Percentiles rank a stretch among this genome's conserved stretches.
These are phyloP conservation scores for Parnassius smintheus DNA, from an alignment of 2,888 invertebrate genomes.

Conservation along the genomic window DNA sequence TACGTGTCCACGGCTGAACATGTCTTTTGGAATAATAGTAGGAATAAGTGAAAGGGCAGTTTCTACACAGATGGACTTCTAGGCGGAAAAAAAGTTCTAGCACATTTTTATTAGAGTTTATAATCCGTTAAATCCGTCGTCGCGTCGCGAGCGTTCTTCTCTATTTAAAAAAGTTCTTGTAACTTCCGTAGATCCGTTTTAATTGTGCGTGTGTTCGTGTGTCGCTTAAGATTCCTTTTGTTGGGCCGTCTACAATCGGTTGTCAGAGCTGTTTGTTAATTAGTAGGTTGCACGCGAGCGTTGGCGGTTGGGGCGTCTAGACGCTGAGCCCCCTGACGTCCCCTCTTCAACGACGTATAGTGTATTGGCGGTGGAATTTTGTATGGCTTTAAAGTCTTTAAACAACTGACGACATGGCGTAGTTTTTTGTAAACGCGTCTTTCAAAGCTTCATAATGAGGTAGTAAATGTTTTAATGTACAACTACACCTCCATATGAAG, in stretches of 20 bases:
- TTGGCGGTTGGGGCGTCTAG: slow-evolving; percentile 21
- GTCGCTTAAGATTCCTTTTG: slow-evolving; percentile 19
- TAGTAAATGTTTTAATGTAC: not conserved
- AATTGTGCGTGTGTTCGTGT: slow-evolving; percentile 22
- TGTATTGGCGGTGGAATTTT: slow-evolving; percentile 23
- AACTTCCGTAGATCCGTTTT: not conserved
- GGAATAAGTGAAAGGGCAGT: too few relatives aligned
- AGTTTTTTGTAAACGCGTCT: slow-evolving; percentile 13
- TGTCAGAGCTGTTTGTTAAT: slow-evolving; percentile 24
- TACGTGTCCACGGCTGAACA: too few relatives aligned
- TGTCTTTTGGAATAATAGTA: too few relatives aligned
- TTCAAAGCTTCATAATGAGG: slow-evolving; percentile 11
- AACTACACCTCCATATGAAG: too few relatives aligned
- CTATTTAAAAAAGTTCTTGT: too few relatives aligned
- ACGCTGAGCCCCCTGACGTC: slow-evolving; percentile 13
- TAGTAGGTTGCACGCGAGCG: slow-evolving; percentile 13
- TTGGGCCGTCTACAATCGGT: slow-evolving; percentile 20
- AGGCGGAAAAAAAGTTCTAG: too few relatives aligned
- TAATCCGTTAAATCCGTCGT: too few relatives aligned
- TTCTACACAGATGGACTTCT: too few relatives aligned
- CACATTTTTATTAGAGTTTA: too few relatives aligned
- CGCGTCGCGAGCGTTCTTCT: too few relatives aligned
- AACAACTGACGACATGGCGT: slow-evolving; percentile 11
- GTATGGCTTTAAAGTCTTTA: slow-evolving; percentile 24
- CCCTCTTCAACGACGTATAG: slow-evolving; percentile 22